Base-by-base conservation (phyloP, 1,140 invertebrate species). In the Rhysida immarginata region DNA sequence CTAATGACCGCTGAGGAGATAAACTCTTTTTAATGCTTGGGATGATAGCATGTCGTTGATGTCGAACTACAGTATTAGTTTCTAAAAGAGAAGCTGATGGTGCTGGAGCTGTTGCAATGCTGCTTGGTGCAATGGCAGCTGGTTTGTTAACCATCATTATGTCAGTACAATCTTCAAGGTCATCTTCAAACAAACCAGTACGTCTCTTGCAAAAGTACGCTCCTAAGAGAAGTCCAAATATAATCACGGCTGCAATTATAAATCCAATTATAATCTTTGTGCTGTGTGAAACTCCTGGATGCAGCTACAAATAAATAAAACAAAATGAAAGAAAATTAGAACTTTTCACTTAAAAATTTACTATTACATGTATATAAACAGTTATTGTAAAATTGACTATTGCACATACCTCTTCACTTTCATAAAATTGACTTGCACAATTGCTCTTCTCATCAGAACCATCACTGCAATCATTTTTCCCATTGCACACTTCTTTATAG, bases 391-490 rank as follows among this genome's bases (percentile, higher is more conserved):
- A n/a, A n/a, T n/a, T n/a, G n/a, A n/a, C n/a, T n/a, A n/a, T n/a
- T n/a, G n/a, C n/a, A n/a, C n/a, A n/a, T n/a, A n/a, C n/a, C n/a
- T n/a, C n/a, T n/a, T n/a, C n/a, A n/a, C n/a, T n/a, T n/a, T n/a
- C n/a, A n/a, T n/a, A n/a, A n/a, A n/a, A n/a, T n/a, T n/a, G n/a
- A n/a, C n/a, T n/a, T n/a, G n/a, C n/a, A n/a, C n/a, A n/a, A n/a
- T n/a, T n/a, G n/a, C n/a, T 45, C 53, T 61, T 70, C 62, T 82
- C 80, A 61, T 84, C 83, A 52, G 75, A 70, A 0, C 78, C 78
- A 66, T 85, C 84, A 43, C 75, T 69, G 68, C 84, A 87, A 55
- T 87, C 84, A 35, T 75, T 69, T 35, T 78, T 79, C 29, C 81
- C 81, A 62, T 87, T 84, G 65, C 85, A 88, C 0, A 80, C 78